phyloP scores from a whole-genome alignment of 2,113 vertebrate genomes.

The Takifugu bimaculatus region DNA sequence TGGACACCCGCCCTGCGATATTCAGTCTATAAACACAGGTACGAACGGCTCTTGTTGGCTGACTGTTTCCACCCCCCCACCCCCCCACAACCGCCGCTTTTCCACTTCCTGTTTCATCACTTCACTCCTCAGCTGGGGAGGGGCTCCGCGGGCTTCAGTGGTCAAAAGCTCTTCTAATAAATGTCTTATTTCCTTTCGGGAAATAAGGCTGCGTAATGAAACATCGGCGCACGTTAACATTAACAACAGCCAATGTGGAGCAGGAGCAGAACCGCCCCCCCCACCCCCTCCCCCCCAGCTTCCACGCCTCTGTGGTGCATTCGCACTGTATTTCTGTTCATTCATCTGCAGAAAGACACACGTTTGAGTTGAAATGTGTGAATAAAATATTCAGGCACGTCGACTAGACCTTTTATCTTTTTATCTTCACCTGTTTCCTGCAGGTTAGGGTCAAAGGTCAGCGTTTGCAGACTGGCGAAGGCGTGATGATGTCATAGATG shows the following conservation, averaged over 20 bases:
- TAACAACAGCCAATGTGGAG: conserved; percentile 1
- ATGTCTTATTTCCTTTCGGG: conserved; percentile 51
- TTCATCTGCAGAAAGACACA: too few relatives aligned
- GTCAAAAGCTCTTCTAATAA: conserved; percentile 17
- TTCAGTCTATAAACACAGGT: conserved; percentile 95
- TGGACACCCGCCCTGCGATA: conserved; percentile 90
- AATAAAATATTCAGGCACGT: too few relatives aligned
- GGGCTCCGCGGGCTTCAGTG: background rate
- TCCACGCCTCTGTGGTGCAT: background rate
- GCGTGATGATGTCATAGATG: background rate
- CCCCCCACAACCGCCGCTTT: conserved; percentile 19
- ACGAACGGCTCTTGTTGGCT: conserved; percentile 68
- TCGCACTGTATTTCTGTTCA: too few relatives aligned
- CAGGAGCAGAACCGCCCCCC: background rate
- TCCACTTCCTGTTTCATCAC: conserved; percentile 39
- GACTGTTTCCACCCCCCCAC: conserved; percentile 35
- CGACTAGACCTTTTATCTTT: too few relatives aligned
- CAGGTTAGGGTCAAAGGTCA: conserved; percentile 10
- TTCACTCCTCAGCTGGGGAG: background rate
- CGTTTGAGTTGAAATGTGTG: too few relatives aligned
- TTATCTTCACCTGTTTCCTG: background rate
- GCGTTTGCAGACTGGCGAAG: conserved; percentile 29
- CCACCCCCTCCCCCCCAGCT: background rate
- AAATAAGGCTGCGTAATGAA: conserved; percentile 52
- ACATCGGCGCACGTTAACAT: conserved; percentile 32